Evolutionary conservation across 1,140 invertebrate genomes (phyloP), one percentile per base, ranked within the genome.

Genomic region (Drosophila pseudoananassae): DNA sequence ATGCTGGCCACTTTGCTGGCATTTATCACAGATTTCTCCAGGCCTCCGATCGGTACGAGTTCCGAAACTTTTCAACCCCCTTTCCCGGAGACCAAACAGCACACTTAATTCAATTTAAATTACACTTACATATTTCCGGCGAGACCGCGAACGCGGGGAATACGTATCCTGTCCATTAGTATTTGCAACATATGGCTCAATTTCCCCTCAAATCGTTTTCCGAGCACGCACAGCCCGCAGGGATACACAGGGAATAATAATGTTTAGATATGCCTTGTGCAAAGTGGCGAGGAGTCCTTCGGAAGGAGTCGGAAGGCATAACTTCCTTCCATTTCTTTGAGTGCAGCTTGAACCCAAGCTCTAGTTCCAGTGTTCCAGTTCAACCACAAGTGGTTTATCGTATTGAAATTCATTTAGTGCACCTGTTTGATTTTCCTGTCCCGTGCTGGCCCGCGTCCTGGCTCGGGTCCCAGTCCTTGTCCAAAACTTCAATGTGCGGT

Each of bases 51-150:
- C 68, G 43, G n/a, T 47, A n/a, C 38, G n/a, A 14, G 3, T 56
- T 40, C 57, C 40, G 45, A 6, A 14, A 8, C 12, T 15, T n/a
- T 43, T 43, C 40, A 14, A 43, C 40, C 40, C 40, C 40, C 38
- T 43, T 14, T 14, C n/a, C 40, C 40, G 40, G 14, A 43, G 40
- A 43, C 14, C 14, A 14, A 55, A 61, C 71, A 66, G 65, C 71
- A 66, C 83, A 88, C 83, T 83, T 90, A 90, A 90, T 90, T 90
- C 87, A 90, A 90, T 90, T 90, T 90, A 90, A 90, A 90, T 90
- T 90, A 90, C 87, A 90, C 87, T 90, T 90, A 77, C 73, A 90
- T 80, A 85, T 83, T 83, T 90, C 87, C 87, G 74, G 85, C 50
- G 52, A 59, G 64, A 52, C 50, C 50, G 20, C 23, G 14, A 50